Percentiles rank a stretch among this genome's conserved stretches.
Conservation (phyloP, 2,888 invertebrate genomes). For the Macaria notata region DNA sequence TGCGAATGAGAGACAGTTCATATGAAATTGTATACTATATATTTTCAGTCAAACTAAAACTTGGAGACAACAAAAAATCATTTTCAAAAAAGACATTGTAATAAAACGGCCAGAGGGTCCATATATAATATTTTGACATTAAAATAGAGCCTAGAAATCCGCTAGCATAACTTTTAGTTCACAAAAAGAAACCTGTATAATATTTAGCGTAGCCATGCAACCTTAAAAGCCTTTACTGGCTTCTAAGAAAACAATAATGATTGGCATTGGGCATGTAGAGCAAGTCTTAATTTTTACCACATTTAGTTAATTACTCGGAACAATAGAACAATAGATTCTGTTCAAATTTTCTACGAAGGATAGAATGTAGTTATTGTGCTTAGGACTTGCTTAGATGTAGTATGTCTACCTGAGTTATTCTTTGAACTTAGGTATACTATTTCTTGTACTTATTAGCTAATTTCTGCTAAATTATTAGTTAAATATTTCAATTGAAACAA, state of each 20-base stretch:
- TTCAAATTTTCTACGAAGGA: constrained; percentile 25
- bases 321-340: constrained; percentile 33
- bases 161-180: no score
- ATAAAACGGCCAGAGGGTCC: no score
- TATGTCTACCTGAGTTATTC: constrained; percentile 7
- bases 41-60: no score
- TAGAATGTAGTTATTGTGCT: constrained; percentile 12
- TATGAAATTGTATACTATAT: no score
- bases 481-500: no score
- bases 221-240: constrained; percentile 2
- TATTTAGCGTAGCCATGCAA: constrained; percentile 5
- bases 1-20: no score
- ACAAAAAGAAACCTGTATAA: no score
- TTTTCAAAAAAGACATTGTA: no score
- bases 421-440: constrained; percentile 7
- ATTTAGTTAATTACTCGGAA: constrained; percentile 29
- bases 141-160: no score
- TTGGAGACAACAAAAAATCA: no score
- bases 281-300: constrained; percentile 29
- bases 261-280: constrained; percentile 27
- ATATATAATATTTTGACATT: no score
- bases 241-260: constrained; percentile 18
- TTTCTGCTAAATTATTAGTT: no score
- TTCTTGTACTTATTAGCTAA: background rate
- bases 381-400: background rate